Evolutionary conservation across 1,140 invertebrate genomes (phyloP), one percentile per base, ranked within the genome.

Genomic region (Thaumatotibia leucotreta): DNA sequence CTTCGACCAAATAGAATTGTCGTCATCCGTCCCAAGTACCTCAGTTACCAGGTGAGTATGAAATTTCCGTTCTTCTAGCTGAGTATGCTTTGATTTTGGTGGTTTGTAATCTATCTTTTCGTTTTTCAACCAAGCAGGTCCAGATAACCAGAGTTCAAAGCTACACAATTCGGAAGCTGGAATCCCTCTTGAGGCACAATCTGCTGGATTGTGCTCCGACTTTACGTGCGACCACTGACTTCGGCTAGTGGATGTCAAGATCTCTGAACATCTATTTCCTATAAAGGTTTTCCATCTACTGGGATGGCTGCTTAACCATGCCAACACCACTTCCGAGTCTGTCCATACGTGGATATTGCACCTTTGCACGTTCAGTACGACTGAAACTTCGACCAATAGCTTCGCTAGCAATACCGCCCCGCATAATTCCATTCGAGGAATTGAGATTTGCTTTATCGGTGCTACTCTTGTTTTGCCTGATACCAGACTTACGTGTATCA

Each of bases 381-480:
- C 9, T 10, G 31, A 6, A 11, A 75, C 65, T 32, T 69, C 54
- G 11, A 17, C 1, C 6, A 61, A 14, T 20, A 74, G 61, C 39
- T 66, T 61, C n/a, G 72, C 17, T 22, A 70, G 17, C 24, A 73
- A 24, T 3, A 76, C 20, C 9, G 72, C 74, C 9, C 50, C 72
- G 31, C 74, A 74, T 29, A 80, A 63, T 62, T 80, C 76, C 27
- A 78, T 39, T 24, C 72, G 58, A 4, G 78, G 76, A 27, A 75
- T 32, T 11, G 65, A 68, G 1, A 79, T 22, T 5, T 66, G 68
- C 52, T 84, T 78, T 0, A 88, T 14, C 0, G 80, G 78, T 0
- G 80, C 71, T 10, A 85, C 77, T 52, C 45, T 79, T 0, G 76
- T 68, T 61, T 82, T 84, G 9, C 75, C 39, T 2, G 64, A 61